Base-by-base conservation (phyloP, 2,797 vertebrate species). In the Phrynocephalus vlangalii region DNA sequence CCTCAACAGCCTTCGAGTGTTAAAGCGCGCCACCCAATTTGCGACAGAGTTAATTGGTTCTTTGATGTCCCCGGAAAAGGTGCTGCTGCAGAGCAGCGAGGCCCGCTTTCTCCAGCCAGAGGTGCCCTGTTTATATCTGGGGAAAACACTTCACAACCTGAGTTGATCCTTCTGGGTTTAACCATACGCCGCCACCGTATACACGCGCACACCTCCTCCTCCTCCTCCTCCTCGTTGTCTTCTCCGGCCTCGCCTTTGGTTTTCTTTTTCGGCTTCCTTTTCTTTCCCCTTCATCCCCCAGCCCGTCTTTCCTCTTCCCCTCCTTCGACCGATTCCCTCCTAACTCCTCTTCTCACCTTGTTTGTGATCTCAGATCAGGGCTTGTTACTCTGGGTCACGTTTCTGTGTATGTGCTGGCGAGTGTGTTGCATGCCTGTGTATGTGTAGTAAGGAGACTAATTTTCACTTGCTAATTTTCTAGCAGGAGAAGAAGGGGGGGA, bases 21-120 rank as follows among this genome's bases (percentile, higher is more conserved):
- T 85, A 85, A 97, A 97, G 97, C 97, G 96, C 97, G 97, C 97
- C 97, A 95, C 97, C 97, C 96, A 97, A 98, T 98, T 97, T 97
- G 97, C 96, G 95, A 94, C 94, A 95, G 97, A 98, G 97, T 98
- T 99, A 99, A 99, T 99, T 99, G 98, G 98, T 97, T 97, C 97
- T 99, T 98, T 99, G 98, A 99, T 99, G 98, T 98, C 96, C 96
- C 96, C 91, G 94, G 97, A 97, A 63, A 98, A 98, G 97, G 97
- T 97, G 97, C 95, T 95, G 96, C 96, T 94, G 97, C 96, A 94
- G 94, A 95, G 95, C 95, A 96, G 96, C 94, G 95, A 93, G 95
- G 94, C 94, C 95, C 87, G 1, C 92, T 91, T 92, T 92, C 97
- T 96, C 95, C 91, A 94, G 90, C 82, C 76, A 3, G 22, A 88